Base-by-base conservation (phyloP, 2,888 invertebrate species). In the Eupelmus urozonus region DNA sequence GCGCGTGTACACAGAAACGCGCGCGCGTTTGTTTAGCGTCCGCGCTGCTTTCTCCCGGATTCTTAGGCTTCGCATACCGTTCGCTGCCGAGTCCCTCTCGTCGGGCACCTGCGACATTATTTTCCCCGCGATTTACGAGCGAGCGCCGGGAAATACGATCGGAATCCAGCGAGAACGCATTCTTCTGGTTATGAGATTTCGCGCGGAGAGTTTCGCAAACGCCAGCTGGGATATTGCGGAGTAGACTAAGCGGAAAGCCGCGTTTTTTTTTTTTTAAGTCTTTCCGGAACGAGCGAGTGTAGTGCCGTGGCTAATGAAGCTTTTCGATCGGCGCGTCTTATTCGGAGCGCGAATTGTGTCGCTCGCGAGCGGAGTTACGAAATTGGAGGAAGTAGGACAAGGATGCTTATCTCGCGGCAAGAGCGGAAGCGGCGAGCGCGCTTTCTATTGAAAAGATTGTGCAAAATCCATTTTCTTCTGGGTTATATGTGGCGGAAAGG, bases 121-220 rank as follows among this genome's bases (percentile, higher is more conserved):
- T 76, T 51, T 42, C 70, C 62, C 23, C 25, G 63, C 63, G 72
- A 72, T 77, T 72, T 77, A 77, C 72, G 72, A 66, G 72, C 66
- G 76, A 70, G 65, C 71, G 60, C 59, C 20, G 62, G 53, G 25
- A 60, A 66, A 66, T 55, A 23, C 62, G 69, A 70, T 63, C 55
- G 76, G 70, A 76, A 70, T 70, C 20, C 53, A 34, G 42, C 57
- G 66, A 18, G 66, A 34, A 34, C 60, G 18, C 42, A 1, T 78
- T 78, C 63, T 63, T 70, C 62, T 20, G 49, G n/a, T 74, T 69
- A 63, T 74, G 78, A 78, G 77, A 77, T 77, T 77, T 77, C 77
- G 59, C 77, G 67, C 62, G 53, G 45, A n/a, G 20, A 20, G 34
- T 67, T 60, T 67, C 60, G 67, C 34, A 65, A 74, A 74, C 51